Evolutionary conservation across 2,797 vertebrate genomes (phyloP), one percentile per base, ranked within the genome.

Genomic region (Falco naumanni): DNA sequence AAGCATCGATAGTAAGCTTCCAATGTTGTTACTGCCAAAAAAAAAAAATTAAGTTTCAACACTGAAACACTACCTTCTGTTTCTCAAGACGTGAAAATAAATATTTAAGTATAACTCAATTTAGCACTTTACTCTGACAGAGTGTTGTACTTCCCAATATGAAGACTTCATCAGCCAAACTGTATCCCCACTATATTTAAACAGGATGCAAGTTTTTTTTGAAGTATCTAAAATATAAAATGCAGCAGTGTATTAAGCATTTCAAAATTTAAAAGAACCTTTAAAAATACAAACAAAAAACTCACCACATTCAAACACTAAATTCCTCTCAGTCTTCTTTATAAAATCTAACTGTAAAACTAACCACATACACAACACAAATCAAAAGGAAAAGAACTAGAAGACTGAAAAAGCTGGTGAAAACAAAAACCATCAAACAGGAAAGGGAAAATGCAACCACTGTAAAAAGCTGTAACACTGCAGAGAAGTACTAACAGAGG

Each of bases 401-500:
- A 66, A 85, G 69, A 78, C 8, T 78, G 26, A 89, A 84, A 94
- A 65, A 25, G 16, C 54, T 90, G 14, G 19, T 72, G 69, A 84
- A 74, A 88, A 70, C 14, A 68, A 83, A 63, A 81, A 45, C 41
- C 50, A 82, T 54, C 26, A 43, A 81, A 88, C 33, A 53, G 63
- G 76, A 93, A 93, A 93, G 45, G 71, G 69, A 87, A 95, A 93
- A 79, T 10, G 13, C 53, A 81, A 90, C 72, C 31, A 91, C 51
- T 76, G 56, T 47, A 47, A 69, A 88, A 89, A 81, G 54, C 47
- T 65, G 50, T 57, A 47, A 71, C 17, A 50, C 31, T 88, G 79
- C 14, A n/a, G 25, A 91, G 80, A 90, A 89, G 41, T 72, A 75
- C 25, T 70, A 54, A 37, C 54, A 92, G 41, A 92, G 88, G 59